phyloP scores from a whole-genome alignment of 2,797 vertebrate genomes.

The Oryzias dopingdopingensis region DNA sequence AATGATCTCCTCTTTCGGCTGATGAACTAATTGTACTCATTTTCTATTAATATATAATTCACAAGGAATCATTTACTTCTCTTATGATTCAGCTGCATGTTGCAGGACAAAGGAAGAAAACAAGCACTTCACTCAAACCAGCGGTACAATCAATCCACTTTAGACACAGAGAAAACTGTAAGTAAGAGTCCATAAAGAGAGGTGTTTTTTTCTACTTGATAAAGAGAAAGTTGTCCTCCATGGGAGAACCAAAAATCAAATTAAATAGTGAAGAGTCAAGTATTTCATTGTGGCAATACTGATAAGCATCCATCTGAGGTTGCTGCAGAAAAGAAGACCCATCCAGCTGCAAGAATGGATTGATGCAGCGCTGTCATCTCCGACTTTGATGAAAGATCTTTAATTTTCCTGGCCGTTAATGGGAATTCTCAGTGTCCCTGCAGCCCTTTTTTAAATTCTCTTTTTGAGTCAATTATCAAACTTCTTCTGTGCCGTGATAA shows the following conservation, averaged over 20 bases:
- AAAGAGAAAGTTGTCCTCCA: slow-evolving; percentile 24
- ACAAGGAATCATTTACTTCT: slow-evolving; percentile 62
- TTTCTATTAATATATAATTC: slow-evolving; percentile 70
- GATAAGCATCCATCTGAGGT: slow-evolving; percentile 42
- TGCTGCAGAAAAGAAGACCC: slow-evolving; percentile 21
- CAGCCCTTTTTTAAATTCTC: slow-evolving; percentile 52
- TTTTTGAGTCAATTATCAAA: slow-evolving; percentile 51
- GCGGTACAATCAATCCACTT: slow-evolving; percentile 36
- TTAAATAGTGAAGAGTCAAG: slow-evolving; percentile 28
- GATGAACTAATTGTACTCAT: slow-evolving; percentile 69
- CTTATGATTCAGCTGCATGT: slow-evolving; percentile 48
- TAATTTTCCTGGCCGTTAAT: slow-evolving; percentile 60
- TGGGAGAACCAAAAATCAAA: slow-evolving; percentile 36
- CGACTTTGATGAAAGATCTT: slow-evolving; percentile 61
- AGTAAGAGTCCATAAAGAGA: slow-evolving; percentile 14
- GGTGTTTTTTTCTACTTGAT: slow-evolving; percentile 15
- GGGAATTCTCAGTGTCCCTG: slow-evolving; percentile 48
- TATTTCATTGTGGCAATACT: slow-evolving; percentile 21
- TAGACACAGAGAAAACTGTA: slow-evolving; percentile 9
- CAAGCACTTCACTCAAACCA: slow-evolving; percentile 18
- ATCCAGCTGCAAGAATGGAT: slow-evolving; percentile 40
- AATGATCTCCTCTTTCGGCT: slow-evolving; percentile 65
- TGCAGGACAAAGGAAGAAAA: slow-evolving; percentile 40
- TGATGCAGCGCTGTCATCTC: slow-evolving; percentile 50
- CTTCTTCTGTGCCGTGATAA: slow-evolving; percentile 50